Percentiles rank a stretch among this genome's conserved stretches.
phyloP scores from a whole-genome alignment of 2,113 vertebrate species.

The Callopanchax toddi region DNA sequence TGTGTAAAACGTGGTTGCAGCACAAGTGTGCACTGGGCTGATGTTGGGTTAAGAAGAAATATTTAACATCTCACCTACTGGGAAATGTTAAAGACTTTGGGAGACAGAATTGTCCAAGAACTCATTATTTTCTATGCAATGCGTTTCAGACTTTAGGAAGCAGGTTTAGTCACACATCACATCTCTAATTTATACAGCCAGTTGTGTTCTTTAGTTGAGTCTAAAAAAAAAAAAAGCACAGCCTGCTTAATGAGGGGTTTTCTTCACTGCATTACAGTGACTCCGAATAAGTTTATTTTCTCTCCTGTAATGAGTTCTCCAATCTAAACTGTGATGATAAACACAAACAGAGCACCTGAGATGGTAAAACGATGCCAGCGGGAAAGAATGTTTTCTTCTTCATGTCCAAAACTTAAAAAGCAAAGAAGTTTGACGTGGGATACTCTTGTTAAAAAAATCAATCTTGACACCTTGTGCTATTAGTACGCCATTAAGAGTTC shows the following conservation, averaged over 20 bases:
- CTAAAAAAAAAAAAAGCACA: neutral
- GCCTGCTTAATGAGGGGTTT: neutral
- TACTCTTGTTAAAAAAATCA: constrained; percentile 69
- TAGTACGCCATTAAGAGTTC: constrained; percentile 75
- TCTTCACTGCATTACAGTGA: neutral
- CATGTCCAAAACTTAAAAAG: constrained; percentile 56
- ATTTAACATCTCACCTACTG: too few relatives aligned
- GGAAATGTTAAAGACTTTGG: neutral
- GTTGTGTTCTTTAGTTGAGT: neutral
- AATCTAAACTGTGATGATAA: constrained; percentile 67
- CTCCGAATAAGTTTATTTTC: neutral
- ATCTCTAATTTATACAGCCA: neutral
- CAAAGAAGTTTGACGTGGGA: constrained; percentile 69
- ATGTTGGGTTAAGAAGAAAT: too few relatives aligned
- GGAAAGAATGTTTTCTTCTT: constrained; percentile 31
- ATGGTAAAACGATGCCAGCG: constrained; percentile 61
- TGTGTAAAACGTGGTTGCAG: neutral
- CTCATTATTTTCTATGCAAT: neutral
- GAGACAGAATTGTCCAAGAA: neutral
- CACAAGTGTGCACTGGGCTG: neutral
- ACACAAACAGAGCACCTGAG: constrained; percentile 64
- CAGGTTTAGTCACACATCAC: neutral
- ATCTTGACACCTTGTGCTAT: constrained; percentile 67
- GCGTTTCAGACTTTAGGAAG: neutral
- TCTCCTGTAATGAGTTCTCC: constrained; percentile 67